Percentiles rank a stretch among this genome's conserved stretches.
Conservation (phyloP, 1,140 invertebrate species). For the Eufriesea mexicana region DNA sequence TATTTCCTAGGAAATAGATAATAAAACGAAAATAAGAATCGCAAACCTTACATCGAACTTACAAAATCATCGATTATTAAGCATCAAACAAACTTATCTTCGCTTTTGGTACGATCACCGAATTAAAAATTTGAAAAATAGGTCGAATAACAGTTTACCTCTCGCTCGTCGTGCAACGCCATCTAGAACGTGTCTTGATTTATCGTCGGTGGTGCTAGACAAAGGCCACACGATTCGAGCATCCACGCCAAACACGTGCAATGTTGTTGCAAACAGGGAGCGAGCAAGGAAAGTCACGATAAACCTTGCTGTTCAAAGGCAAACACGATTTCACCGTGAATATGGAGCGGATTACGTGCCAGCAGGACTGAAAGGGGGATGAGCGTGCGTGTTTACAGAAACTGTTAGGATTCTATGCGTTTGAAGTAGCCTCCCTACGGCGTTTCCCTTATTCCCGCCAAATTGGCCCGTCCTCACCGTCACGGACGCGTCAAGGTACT, state of each 20-base stretch:
- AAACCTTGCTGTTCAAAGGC: neutral
- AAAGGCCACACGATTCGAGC: neutral
- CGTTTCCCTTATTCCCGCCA: conserved; percentile 59
- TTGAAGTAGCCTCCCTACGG: conserved; percentile 55
- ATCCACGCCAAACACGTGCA: neutral
- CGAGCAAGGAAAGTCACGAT: neutral
- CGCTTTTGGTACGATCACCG: no score
- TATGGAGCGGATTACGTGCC: conserved; percentile 41
- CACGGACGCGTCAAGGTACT: conserved; percentile 67
- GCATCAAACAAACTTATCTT: neutral
- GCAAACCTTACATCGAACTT: neutral
- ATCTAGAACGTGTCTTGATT: neutral
- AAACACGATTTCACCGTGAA: neutral
- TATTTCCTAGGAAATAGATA: neutral
- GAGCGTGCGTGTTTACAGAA: conserved; percentile 61
- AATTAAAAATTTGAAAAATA: no score
- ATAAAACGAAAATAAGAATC: neutral
- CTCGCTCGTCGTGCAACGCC: neutral
- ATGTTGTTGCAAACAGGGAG: neutral
- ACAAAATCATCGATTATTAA: neutral
- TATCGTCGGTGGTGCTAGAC: neutral
- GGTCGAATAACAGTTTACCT: no score
- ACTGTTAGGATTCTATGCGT: conserved; percentile 62
- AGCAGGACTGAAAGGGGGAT: conserved; percentile 3
- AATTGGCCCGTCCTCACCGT: conserved; percentile 53